Percentiles rank a stretch among this genome's conserved stretches.
phyloP scores from a whole-genome alignment of 1,140 invertebrate genomes.

The Sesamia nonagrioides region DNA sequence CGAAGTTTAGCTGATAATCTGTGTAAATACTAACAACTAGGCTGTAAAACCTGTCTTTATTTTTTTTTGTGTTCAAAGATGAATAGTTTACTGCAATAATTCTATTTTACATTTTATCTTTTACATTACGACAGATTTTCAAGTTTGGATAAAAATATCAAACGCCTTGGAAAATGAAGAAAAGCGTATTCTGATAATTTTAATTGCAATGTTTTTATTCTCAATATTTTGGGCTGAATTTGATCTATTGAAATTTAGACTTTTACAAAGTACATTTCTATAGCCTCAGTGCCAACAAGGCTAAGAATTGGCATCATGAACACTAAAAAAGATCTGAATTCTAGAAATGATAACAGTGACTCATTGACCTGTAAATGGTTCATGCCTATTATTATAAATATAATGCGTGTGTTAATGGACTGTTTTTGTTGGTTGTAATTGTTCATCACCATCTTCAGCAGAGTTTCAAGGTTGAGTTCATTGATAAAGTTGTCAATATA shows the following conservation, averaged over 20 bases:
- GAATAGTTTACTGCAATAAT: not conserved
- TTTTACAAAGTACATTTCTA: too few species aligned
- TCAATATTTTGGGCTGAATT: not conserved
- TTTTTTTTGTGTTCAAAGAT: slow-evolving; percentile 14
- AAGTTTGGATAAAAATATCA: not conserved
- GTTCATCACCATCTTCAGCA: too few species aligned
- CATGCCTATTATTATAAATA: not conserved
- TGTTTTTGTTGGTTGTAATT: not conserved
- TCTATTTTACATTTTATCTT: not conserved
- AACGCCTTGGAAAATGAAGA: not conserved
- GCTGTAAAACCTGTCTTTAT: not conserved
- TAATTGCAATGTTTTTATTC: not conserved
- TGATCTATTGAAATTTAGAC: too few species aligned
- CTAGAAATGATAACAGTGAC: not conserved
- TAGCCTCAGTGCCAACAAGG: too few species aligned
- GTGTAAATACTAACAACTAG: not conserved
- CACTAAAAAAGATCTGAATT: not conserved
- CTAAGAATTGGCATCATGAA: not conserved
- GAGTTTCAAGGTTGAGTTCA: too few species aligned
- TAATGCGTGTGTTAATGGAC: not conserved
- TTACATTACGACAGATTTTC: not conserved
- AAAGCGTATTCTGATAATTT: not conserved
- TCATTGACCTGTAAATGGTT: not conserved
- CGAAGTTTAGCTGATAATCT: not conserved
- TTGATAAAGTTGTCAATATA: too few species aligned